phyloP scores from a whole-genome alignment of 2,888 invertebrate species.

The Apamea monoglypha region DNA sequence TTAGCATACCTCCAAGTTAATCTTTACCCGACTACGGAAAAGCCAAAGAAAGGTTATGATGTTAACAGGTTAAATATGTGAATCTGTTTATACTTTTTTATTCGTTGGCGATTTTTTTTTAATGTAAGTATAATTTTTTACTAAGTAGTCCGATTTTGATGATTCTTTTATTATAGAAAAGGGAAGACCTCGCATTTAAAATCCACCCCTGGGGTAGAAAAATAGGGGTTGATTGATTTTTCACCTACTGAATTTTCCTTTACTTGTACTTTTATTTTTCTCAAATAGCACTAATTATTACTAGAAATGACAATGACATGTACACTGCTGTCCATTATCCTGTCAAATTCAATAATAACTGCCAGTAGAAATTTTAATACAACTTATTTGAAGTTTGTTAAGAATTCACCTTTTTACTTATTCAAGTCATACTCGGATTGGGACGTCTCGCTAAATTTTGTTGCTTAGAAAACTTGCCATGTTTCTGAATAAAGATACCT shows the following conservation, averaged over 20 bases:
- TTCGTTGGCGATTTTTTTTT: neutral
- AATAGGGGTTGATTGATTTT: neutral
- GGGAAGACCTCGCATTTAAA: neutral
- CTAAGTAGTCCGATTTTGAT: neutral
- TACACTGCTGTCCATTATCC: neutral
- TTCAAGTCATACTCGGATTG: conserved; percentile 49
- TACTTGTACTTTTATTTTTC: neutral
- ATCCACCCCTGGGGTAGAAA: neutral
- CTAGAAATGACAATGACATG: neutral
- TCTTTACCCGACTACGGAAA: neutral
- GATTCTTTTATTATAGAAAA: neutral
- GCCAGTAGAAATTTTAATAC: conserved; percentile 8
- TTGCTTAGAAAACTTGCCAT: conserved; percentile 23
- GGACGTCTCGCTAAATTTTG: conserved; percentile 50
- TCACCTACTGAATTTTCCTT: no score
- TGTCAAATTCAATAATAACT: conserved; percentile 21
- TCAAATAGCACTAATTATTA: neutral
- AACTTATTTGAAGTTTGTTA: conserved; percentile 43
- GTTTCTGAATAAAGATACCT: conserved; percentile 29
- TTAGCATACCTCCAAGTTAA: neutral
- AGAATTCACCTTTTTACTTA: conserved; percentile 51
- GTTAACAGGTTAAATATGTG: neutral
- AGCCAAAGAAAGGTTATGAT: neutral
- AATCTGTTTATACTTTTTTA: neutral
- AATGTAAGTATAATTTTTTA: neutral